phyloP scores from a whole-genome alignment of 2,113 vertebrate species.

The Calidris pugnax region DNA sequence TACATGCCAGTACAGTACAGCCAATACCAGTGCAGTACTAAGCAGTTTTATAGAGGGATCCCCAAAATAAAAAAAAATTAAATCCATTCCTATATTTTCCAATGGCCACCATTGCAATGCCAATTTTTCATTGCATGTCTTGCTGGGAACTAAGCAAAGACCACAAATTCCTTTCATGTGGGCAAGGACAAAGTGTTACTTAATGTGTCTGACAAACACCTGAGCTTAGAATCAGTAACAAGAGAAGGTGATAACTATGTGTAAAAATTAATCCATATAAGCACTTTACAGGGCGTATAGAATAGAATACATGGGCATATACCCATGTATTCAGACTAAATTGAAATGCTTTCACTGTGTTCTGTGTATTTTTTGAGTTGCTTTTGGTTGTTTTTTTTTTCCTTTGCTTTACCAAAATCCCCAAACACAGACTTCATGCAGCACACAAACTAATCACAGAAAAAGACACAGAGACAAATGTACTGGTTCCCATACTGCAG shows the following conservation, averaged over 20 bases:
- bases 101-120: neutral
- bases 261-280: neutral
- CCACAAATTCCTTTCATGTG: neutral
- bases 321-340: neutral
- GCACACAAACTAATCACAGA: neutral
- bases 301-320: neutral
- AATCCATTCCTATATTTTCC: neutral
- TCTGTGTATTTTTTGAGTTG: neutral
- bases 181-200: neutral
- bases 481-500: neutral
- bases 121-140: neutral
- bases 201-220: neutral
- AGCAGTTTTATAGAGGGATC: neutral
- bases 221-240: neutral
- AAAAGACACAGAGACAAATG: neutral
- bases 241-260: neutral
- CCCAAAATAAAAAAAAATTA: neutral
- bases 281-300: neutral
- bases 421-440: neutral
- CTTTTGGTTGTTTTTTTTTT: neutral
- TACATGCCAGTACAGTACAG: neutral
- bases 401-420: neutral
- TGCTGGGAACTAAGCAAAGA: neutral
- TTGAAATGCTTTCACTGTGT: rapidly evolving
- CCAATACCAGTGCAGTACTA: neutral